Conservation (phyloP, 2,113 vertebrate genomes). For the Alligator sinensis region DNA sequence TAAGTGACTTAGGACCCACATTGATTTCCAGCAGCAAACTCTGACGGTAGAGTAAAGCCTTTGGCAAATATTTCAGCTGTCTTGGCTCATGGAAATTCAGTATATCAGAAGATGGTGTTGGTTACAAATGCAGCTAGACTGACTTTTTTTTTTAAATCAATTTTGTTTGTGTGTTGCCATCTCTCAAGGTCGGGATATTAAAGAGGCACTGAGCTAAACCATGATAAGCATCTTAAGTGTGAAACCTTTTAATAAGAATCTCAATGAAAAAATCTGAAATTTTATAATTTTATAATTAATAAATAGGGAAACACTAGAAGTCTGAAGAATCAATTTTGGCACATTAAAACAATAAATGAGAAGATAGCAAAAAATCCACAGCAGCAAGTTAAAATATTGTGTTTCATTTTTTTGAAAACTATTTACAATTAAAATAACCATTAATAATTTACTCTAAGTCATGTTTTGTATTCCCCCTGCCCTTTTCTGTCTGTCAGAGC, state of each 20-base stretch:
- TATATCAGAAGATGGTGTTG: conserved; percentile 1
- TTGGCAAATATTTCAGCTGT: not conserved
- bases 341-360: not conserved
- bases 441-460: conserved; percentile 14
- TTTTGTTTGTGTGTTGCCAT: not conserved
- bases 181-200: not conserved
- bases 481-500: not conserved
- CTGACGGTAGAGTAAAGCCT: not conserved
- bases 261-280: not conserved
- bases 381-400: not conserved
- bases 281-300: not conserved
- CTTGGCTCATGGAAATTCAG: conserved; percentile 23
- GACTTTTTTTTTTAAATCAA: not conserved
- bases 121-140: conserved; percentile 4
- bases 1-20: not conserved
- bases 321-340: not conserved
- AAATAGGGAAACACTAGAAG: not conserved
- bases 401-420: not conserved
- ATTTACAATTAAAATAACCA: not conserved
- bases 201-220: not conserved
- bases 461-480: not conserved
- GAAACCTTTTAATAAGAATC: not conserved
- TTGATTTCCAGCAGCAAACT: not conserved
- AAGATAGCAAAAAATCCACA: not conserved
- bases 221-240: not conserved